Evolutionary conservation across 1,140 invertebrate genomes (phyloP).

Genomic region (Drosophila nannoptera): DNA sequence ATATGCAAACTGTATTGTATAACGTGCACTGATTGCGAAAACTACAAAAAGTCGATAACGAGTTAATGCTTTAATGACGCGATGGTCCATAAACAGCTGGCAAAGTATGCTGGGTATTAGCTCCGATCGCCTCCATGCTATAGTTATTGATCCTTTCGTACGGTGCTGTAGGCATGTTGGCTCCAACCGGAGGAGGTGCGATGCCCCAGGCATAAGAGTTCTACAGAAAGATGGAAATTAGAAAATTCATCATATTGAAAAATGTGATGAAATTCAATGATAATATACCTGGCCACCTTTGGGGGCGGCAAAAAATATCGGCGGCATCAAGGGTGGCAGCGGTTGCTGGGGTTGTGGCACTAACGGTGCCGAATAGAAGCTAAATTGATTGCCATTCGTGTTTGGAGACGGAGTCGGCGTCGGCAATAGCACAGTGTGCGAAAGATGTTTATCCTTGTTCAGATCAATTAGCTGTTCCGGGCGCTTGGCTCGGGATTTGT

Average conservation of each 20-base stretch:
- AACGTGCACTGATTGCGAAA: not conserved
- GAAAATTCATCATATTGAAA: not conserved
- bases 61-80: constrained; percentile 31
- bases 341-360: constrained; percentile 23
- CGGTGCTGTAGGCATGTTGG: constrained; percentile 6
- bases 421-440: constrained; percentile 36
- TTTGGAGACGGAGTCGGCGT: constrained; percentile 58
- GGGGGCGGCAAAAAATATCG: constrained; percentile 42
- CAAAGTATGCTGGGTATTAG: constrained; percentile 1
- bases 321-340: constrained; percentile 21
- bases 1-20: not conserved
- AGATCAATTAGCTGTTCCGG: constrained; percentile 52
- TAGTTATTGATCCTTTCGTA: constrained; percentile 39
- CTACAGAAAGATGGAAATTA: constrained; percentile 12
- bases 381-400: constrained; percentile 50
- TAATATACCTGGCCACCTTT: constrained; percentile 38
- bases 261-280: not conserved
- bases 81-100: constrained; percentile 22
- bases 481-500: constrained; percentile 46
- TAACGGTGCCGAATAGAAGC: constrained; percentile 30
- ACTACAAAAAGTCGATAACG: not conserved
- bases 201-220: constrained; percentile 49
- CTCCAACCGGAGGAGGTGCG: constrained; percentile 6
- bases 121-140: constrained; percentile 26
- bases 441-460: constrained; percentile 24